A percentile compares a stretch with the other conserved stretches of the same genome.
Conservation (phyloP, 2,888 invertebrate species). For the Amorpha juglandis region DNA sequence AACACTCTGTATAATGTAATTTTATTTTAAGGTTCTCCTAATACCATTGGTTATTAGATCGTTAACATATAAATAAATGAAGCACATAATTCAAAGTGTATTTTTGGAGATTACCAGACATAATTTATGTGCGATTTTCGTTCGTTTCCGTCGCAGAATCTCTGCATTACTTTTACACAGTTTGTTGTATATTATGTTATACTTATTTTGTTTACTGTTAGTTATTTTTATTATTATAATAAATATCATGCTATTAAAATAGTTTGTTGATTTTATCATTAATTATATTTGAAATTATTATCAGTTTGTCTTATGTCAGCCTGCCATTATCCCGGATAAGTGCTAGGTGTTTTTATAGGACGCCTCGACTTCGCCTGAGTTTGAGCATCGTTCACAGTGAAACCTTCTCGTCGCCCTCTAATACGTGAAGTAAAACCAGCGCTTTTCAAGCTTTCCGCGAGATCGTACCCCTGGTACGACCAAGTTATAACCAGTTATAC, state of each 20-base stretch:
- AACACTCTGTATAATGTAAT: background rate
- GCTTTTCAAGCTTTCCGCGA: no score
- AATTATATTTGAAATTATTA: background rate
- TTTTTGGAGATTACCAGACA: background rate
- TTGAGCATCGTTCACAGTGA: no score
- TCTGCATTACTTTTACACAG: slow-evolving; percentile 23
- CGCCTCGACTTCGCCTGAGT: no score
- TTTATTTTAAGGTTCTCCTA: background rate
- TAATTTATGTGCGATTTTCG: slow-evolving; percentile 5
- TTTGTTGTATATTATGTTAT: slow-evolving; percentile 49
- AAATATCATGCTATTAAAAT: slow-evolving; percentile 57
- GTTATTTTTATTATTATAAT: slow-evolving; percentile 43
- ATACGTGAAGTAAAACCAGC: no score
- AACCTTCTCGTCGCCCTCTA: no score
- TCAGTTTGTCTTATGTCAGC: no score
- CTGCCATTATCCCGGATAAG: no score
- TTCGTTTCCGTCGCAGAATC: no score
- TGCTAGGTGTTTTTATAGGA: no score
- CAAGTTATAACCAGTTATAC: no score
- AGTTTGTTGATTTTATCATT: slow-evolving; percentile 46
- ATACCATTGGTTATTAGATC: background rate
- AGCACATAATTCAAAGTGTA: slow-evolving; percentile 16
- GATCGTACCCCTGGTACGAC: no score
- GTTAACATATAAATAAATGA: background rate
- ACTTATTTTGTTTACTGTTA: slow-evolving; percentile 55